Base-by-base conservation (phyloP, 1,140 invertebrate genomes). In the Heliothis subflexa region DNA sequence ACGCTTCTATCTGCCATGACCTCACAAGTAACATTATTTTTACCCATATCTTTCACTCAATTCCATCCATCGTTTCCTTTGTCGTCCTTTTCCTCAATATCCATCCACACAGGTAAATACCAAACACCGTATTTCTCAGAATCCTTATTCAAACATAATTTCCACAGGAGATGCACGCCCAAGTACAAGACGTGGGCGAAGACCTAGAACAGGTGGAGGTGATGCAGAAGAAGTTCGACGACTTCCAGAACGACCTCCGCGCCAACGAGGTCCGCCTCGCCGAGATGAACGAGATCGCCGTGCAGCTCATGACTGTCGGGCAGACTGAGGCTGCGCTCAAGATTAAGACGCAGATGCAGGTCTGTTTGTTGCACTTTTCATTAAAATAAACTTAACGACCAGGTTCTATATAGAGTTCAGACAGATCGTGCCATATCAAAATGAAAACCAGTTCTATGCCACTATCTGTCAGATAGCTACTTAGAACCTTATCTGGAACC, bases 221-320 rank as follows among this genome's bases (percentile, higher is more conserved):
- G 2, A 97, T 99, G 96, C 99, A 99, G 95, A 99, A 99, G 97
- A 99, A 99, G 95, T 99, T 99, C 95, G 99, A 99, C 92, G 99
- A 99, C 94, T 99, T 99, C 96, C 98, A 99, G 93, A 97, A 98
- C 70, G 99, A 99, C 92, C 94, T 99, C 78, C 99, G 99, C 91
- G 98, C 99, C 0, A 99, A 99, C 94, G 99, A 99, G 94, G 98
- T 99, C 5, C 97, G 99, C 77, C 95, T 99, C 59, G 98, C 98
- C 7, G 98, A 99, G 94, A 99, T 99, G 98, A 99, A 99, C 93
- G 98, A 99, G 93, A 99, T 99, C 83, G 98, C 99, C 11, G 98
- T 99, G 86, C 98, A 99, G 85, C 94, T 99, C 54, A 99, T 99
- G 92, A 98, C 98, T 49, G 96, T 99, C 73, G 99, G 99, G 0